Evolutionary conservation across 2,888 invertebrate species (phyloP), one percentile per base, ranked within the genome.

Genomic region (Actias luna): DNA sequence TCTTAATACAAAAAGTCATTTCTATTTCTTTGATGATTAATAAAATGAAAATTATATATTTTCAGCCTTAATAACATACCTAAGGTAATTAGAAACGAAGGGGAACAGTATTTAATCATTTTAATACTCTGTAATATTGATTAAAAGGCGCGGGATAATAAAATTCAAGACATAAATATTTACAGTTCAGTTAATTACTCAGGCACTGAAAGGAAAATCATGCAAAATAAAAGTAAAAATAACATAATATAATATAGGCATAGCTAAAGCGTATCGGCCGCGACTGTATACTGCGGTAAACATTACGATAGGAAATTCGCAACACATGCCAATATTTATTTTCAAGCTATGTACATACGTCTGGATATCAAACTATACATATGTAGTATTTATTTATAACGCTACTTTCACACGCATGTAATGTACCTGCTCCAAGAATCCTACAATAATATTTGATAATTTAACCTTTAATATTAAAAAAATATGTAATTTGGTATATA

Each of bases 301-400:
- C n/a, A 60, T 35, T 33, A 50, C 22, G 33, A 35, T 35, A 31
- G 52, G 39, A 52, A 55, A 61, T 61, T 52, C 52, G 52, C 61
- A 55, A 61, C 55, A 61, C 61, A 61, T 61, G 61, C 61, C 36
- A 55, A n/a, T 27, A 55, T 55, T 55, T 55, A 29, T 55, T 55
- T 55, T 16, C 16, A 29, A 55, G 55, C 29, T 29, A 29, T n/a
- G n/a, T n/a, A n/a, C n/a, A n/a, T n/a, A n/a, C 14, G 16, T n/a
- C 5, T 22, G 12, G 12, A 50, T 29, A 29, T 55, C 5, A n/a
- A 55, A 55, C 29, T n/a, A 27, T 1, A 55, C n/a, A 55, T 27
- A 25, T n/a, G 5, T 2, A n/a, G 3, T 1, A 29, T 5, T 29
- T 5, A 12, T 22, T 22, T 22, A 55, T 29, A n/a, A 1, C 1